These are phyloP conservation scores for Paguma larvata DNA, from an alignment of 2,797 vertebrate species.

Conservation along the genomic window DNA sequence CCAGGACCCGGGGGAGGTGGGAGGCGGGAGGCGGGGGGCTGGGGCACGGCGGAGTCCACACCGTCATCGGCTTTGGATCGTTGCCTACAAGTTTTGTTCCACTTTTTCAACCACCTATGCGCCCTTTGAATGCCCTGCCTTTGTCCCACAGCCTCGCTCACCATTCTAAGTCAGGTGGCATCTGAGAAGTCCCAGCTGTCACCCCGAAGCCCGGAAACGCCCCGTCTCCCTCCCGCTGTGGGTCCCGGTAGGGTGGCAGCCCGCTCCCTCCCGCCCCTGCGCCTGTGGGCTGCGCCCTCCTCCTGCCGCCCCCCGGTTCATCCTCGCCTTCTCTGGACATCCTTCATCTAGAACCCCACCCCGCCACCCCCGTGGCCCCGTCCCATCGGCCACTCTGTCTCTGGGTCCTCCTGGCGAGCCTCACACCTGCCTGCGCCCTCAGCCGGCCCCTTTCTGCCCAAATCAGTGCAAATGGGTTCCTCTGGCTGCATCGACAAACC, in stretches of 20 bases:
- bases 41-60: too few species aligned
- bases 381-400: too few species aligned
- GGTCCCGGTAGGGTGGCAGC: not conserved
- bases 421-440: too few species aligned
- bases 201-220: not conserved
- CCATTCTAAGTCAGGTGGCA: not conserved
- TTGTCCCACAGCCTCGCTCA: not conserved
- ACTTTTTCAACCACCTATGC: not conserved
- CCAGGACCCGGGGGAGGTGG: accelerated
- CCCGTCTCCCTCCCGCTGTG: not conserved
- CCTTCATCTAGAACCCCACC: too few species aligned
- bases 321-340: too few species aligned
- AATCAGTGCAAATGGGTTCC: too few species aligned
- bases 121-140: not conserved
- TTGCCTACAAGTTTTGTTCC: not conserved
- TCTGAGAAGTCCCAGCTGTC: not conserved
- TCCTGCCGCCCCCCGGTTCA: not conserved
- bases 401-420: too few species aligned
- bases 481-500: too few species aligned
- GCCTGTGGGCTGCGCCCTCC: too few species aligned
- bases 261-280: not conserved
- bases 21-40: not conserved
- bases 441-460: too few species aligned
- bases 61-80: not conserved
- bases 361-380: too few species aligned